A percentile compares a stretch with the other conserved stretches of the same genome.
Evolutionary conservation across 2,888 invertebrate genomes (phyloP).

Genomic region (Nemapogon koenigi): DNA sequence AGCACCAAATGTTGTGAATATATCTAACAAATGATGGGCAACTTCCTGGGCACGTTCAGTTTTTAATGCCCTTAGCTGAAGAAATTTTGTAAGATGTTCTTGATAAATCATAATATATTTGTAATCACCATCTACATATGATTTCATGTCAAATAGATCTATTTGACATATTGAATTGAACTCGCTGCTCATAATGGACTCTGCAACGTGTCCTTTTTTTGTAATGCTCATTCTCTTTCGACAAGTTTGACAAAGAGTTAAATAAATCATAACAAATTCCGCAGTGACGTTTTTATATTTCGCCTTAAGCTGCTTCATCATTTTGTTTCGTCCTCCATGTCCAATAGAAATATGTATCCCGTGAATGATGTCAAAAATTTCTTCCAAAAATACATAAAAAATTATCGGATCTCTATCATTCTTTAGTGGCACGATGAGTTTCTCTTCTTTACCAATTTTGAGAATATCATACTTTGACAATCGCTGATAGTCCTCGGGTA

Average conservation of each 20-base stretch:
- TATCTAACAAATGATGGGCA: slow-evolving; percentile 26
- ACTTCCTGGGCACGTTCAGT: slow-evolving; percentile 28
- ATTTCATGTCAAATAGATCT: slow-evolving; percentile 31
- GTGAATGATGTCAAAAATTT: too few species aligned
- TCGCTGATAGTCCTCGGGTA: too few species aligned
- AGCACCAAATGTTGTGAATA: slow-evolving; percentile 32
- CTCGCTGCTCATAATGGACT: slow-evolving; percentile 20
- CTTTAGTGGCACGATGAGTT: too few species aligned
- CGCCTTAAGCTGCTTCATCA: slow-evolving; percentile 13
- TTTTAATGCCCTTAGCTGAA: slow-evolving; percentile 26
- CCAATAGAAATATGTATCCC: too few species aligned
- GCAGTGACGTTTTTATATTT: slow-evolving; percentile 18
- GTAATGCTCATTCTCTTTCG: slow-evolving; percentile 18
- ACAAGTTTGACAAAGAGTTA: slow-evolving; percentile 16
- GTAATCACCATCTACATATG: slow-evolving; percentile 23
- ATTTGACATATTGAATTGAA: slow-evolving; percentile 28
- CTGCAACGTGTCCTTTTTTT: slow-evolving; percentile 23
- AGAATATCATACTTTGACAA: too few species aligned
- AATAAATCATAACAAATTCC: slow-evolving; percentile 17
- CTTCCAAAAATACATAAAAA: too few species aligned
- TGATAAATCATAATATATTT: slow-evolving; percentile 34
- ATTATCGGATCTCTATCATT: too few species aligned
- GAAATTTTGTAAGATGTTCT: slow-evolving; percentile 35
- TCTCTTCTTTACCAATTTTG: too few species aligned
- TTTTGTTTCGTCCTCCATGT: slow-evolving; percentile 1